Evolutionary conservation across 1,140 invertebrate species (phyloP).

Genomic region (Brachionus calyciflorus): DNA sequence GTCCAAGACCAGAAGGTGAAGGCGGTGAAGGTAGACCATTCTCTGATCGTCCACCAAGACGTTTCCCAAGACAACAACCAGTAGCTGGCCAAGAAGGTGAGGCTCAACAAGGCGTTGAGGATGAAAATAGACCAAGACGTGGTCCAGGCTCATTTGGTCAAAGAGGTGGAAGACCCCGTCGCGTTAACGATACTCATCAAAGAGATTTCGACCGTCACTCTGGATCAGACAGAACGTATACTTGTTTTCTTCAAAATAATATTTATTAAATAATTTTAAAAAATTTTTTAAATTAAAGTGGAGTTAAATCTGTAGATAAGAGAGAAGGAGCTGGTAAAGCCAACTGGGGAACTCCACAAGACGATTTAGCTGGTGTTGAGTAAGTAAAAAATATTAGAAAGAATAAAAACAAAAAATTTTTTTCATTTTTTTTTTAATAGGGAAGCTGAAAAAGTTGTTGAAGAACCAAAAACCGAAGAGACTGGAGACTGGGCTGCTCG

Average conservation of each 20-base stretch:
- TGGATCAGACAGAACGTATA: constrained; percentile 39
- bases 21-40: background rate
- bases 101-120: background rate
- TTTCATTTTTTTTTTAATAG: background rate
- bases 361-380: constrained; percentile 27
- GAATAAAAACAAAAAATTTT: no score
- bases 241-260: background rate
- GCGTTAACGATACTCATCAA: background rate
- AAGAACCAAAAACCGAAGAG: constrained; percentile 15
- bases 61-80: constrained; percentile 8
- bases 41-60: constrained; percentile 37
- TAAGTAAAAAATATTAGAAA: background rate
- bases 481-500: constrained; percentile 5
- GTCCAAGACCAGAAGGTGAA: constrained; percentile 23
- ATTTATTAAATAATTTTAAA: background rate
- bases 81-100: background rate
- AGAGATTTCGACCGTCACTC: constrained; percentile 46
- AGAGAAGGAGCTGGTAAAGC: constrained; percentile 44
- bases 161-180: background rate
- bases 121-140: constrained; percentile 4
- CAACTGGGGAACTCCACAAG: constrained; percentile 46
- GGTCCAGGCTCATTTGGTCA: background rate
- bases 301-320: constrained; percentile 37
- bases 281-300: background rate
- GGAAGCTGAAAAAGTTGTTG: constrained; percentile 38